Percentiles rank a stretch among this genome's conserved stretches.
Conservation (phyloP, 2,113 vertebrate species). For the Anoplopoma fimbria region DNA sequence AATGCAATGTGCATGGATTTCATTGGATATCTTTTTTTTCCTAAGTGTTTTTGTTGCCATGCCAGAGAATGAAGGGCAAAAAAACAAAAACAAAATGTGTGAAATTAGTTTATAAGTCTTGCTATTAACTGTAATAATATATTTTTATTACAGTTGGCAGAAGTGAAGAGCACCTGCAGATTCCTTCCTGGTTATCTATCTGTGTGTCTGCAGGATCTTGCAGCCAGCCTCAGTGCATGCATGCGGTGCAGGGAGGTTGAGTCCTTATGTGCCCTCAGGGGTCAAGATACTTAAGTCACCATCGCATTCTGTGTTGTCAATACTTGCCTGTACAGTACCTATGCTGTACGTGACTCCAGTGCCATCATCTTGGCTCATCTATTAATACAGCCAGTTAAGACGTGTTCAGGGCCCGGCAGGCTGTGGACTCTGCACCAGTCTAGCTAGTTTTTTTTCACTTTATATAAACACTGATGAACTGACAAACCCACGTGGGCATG, state of each 20-base stretch:
- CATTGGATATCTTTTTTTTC: not conserved
- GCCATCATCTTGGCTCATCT: slow-evolving; percentile 34
- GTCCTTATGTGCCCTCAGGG: slow-evolving; percentile 49
- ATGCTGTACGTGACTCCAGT: slow-evolving; percentile 10
- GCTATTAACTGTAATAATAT: slow-evolving; percentile 13
- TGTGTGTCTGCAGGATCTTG: slow-evolving; percentile 10
- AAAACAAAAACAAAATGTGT: not conserved
- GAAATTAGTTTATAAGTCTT: no score
- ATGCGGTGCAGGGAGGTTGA: slow-evolving; percentile 12
- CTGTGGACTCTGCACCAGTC: slow-evolving; percentile 80
- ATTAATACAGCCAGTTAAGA: slow-evolving; percentile 67
- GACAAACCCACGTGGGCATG: slow-evolving; percentile 26
- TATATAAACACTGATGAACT: slow-evolving; percentile 73
- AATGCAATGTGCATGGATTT: slow-evolving; percentile 13
- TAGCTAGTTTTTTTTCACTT: slow-evolving; percentile 70
- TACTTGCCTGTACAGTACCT: slow-evolving; percentile 4
- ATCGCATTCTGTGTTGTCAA: slow-evolving; percentile 37
- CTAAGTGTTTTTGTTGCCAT: not conserved
- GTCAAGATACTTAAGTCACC: slow-evolving; percentile 43
- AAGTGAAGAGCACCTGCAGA: slow-evolving; percentile 1
- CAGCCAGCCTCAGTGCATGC: not conserved
- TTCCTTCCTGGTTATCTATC: slow-evolving; percentile 18
- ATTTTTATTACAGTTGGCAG: not conserved
- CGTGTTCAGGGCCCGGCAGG: slow-evolving; percentile 59
- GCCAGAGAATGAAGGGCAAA: not conserved